phyloP scores from a whole-genome alignment of 2,797 vertebrate species.

The Capromys pilorides region DNA sequence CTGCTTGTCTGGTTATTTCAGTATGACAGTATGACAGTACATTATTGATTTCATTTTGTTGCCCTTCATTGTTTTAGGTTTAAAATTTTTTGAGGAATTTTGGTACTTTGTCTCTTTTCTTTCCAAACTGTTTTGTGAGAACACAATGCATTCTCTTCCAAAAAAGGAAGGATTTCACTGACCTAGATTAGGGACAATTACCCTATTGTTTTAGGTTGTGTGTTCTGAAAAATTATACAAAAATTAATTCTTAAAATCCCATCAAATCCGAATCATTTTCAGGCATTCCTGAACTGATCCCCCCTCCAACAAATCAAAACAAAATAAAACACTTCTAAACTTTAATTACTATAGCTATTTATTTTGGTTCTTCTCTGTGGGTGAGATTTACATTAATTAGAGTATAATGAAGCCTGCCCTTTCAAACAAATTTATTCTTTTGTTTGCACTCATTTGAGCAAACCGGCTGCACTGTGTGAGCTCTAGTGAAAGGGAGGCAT shows the following conservation, averaged over 20 bases:
- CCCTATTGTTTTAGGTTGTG: neutral
- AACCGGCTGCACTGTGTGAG: slow-evolving; percentile 75
- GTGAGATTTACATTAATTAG: slow-evolving; percentile 82
- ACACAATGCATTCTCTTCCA: neutral
- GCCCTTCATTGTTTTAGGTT: slow-evolving; percentile 20
- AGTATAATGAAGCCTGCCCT: slow-evolving; percentile 82
- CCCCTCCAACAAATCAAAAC: slow-evolving; percentile 9
- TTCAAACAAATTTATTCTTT: slow-evolving; percentile 82
- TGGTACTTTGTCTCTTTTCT: slow-evolving; percentile 37
- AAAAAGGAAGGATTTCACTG: slow-evolving; percentile 27
- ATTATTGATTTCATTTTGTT: slow-evolving; percentile 60
- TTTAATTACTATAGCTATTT: slow-evolving; percentile 77
- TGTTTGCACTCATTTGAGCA: slow-evolving; percentile 77
- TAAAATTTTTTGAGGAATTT: neutral
- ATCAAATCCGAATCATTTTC: slow-evolving; percentile 60
- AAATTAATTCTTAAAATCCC: slow-evolving; percentile 44
- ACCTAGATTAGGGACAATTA: slow-evolving; percentile 8
- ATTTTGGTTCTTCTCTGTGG: slow-evolving; percentile 77
- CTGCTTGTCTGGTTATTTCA: slow-evolving; percentile 38
- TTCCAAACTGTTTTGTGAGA: neutral
- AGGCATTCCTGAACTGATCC: neutral
- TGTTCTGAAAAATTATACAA: slow-evolving; percentile 40
- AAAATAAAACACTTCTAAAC: slow-evolving; percentile 45
- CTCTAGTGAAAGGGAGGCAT: slow-evolving; percentile 65
- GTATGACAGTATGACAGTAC: slow-evolving; percentile 19